Evolutionary conservation across 2,113 vertebrate genomes (phyloP).

Genomic region (Myrmecobius fasciatus): DNA sequence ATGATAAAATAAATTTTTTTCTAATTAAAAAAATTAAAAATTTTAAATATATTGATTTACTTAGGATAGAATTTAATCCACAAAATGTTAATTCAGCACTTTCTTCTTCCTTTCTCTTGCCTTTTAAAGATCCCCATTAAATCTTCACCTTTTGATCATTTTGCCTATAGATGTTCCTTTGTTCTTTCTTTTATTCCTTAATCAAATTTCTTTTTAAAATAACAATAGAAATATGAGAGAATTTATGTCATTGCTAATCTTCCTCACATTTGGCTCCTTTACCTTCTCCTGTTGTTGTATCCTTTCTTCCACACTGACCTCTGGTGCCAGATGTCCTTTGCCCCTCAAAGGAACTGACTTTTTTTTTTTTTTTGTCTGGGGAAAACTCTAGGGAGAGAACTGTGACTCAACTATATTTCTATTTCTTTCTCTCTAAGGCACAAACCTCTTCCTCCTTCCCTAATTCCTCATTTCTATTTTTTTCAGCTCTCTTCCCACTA

Average conservation of each 20-base stretch:
- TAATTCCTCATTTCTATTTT: background rate
- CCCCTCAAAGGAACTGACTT: background rate
- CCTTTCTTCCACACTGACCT: background rate
- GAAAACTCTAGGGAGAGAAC: background rate
- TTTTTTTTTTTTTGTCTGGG: background rate
- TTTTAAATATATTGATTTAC: background rate
- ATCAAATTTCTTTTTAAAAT: background rate
- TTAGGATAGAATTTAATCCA: background rate
- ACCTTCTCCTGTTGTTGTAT: background rate
- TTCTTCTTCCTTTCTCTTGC: background rate
- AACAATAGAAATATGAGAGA: background rate
- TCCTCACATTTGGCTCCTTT: background rate
- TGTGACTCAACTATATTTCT: background rate
- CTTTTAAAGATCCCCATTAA: background rate
- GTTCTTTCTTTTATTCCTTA: background rate
- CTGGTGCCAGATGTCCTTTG: background rate
- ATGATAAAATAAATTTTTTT: background rate
- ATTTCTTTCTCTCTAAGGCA: background rate
- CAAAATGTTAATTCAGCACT: background rate
- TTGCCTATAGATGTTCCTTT: background rate
- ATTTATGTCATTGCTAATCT: background rate
- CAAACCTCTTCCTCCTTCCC: background rate
- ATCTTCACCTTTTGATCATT: background rate
- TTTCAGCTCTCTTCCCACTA: background rate
- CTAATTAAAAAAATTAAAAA: background rate